These are phyloP conservation scores for Littorina saxatilis DNA, from an alignment of 1,140 invertebrate genomes.

Conservation along the genomic window DNA sequence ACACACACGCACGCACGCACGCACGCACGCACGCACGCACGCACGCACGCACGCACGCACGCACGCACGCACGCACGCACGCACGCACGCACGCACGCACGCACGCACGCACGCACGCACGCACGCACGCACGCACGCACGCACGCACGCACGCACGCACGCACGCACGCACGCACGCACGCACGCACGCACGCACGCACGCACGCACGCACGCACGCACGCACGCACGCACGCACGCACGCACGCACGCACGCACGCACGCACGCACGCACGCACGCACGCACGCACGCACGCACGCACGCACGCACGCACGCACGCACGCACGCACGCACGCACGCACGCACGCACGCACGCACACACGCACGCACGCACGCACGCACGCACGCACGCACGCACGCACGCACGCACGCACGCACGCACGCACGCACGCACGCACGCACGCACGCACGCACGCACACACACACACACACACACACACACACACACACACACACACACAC, in stretches of 20 bases:
- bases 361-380: background rate
- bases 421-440: background rate
- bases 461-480: background rate
- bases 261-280: too few species aligned
- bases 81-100: background rate
- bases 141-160: background rate
- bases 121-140: background rate
- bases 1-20: background rate
- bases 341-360: background rate
- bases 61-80: background rate
- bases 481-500: background rate
- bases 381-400: background rate
- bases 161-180: background rate
- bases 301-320: constrained; percentile 9
- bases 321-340: constrained; percentile 1
- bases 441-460: constrained; percentile 15
- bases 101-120: background rate
- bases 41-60: background rate
- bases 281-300: constrained; percentile 14
- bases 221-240: constrained; percentile 9
- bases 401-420: background rate
- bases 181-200: background rate
- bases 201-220: background rate
- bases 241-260: constrained; percentile 9
- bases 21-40: background rate